Evolutionary conservation across 1,140 invertebrate genomes (phyloP).

Genomic region (Phymastichus coffea): DNA sequence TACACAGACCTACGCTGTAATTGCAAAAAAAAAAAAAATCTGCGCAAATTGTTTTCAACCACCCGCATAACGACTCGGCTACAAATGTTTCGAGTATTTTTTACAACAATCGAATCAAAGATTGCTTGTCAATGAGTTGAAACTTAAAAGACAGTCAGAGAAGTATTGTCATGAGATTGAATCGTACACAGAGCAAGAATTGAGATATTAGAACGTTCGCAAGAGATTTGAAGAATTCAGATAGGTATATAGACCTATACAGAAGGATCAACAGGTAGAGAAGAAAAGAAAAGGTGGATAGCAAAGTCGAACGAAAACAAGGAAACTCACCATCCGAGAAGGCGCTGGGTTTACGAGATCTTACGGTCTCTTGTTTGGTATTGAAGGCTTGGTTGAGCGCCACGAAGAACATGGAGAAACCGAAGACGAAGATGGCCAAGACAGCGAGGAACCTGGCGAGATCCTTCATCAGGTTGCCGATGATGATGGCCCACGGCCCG

Average conservation of each 20-base stretch:
- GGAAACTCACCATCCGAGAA: constrained; percentile 72
- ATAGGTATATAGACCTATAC: not conserved
- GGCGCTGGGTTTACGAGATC: constrained; percentile 36
- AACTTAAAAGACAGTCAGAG: no score
- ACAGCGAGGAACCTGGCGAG: constrained; percentile 95
- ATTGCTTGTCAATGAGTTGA: not conserved
- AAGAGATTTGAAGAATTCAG: no score
- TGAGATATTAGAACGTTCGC: no score
- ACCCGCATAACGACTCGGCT: constrained; percentile 7
- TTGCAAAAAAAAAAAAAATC: not conserved
- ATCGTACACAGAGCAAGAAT: no score
- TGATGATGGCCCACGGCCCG: constrained; percentile 95
- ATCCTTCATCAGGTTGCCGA: constrained; percentile 87
- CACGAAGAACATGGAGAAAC: constrained; percentile 97
- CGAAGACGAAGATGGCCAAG: constrained; percentile 94
- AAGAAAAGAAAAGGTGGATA: not conserved
- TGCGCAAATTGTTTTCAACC: constrained; percentile 15
- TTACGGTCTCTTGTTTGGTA: constrained; percentile 54
- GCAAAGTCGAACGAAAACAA: not conserved
- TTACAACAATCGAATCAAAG: no score
- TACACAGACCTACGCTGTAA: no score
- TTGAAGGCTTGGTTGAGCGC: constrained; percentile 92
- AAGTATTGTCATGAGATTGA: no score
- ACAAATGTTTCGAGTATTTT: not conserved
- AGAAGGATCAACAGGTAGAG: not conserved